Conservation (phyloP, 1,140 invertebrate genomes). For the Pseudomyrmex sp. region DNA sequence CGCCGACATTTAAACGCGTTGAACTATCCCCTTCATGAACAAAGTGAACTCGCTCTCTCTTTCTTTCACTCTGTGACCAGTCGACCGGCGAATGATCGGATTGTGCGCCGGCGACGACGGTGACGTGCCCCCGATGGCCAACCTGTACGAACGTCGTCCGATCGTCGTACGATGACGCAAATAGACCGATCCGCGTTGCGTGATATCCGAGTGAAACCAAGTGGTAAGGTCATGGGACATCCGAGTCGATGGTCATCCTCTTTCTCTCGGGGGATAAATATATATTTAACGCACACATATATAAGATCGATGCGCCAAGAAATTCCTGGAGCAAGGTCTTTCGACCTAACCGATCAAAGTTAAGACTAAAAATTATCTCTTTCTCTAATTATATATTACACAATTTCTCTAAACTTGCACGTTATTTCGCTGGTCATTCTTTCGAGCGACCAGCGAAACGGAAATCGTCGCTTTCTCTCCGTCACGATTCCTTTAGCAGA, state of each 20-base stretch:
- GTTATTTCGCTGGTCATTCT: neutral
- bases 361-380: neutral
- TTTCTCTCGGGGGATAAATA: neutral
- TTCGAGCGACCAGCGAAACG: no score
- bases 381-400: neutral
- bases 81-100: constrained; percentile 74
- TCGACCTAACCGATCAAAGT: neutral
- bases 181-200: constrained; percentile 38
- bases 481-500: neutral
- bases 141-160: constrained; percentile 6
- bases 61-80: constrained; percentile 72
- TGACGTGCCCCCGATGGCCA: constrained; percentile 34
- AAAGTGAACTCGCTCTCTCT: constrained; percentile 61
- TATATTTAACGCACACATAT: constrained; percentile 25
- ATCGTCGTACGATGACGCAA: constrained; percentile 62
- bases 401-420: neutral
- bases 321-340: neutral
- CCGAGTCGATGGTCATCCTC: constrained; percentile 7
- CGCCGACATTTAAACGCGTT: constrained; percentile 46
- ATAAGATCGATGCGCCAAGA: constrained; percentile 38
- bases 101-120: constrained; percentile 47
- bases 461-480: neutral
- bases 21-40: constrained; percentile 62
- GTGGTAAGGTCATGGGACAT: constrained; percentile 66
- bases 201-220: constrained; percentile 27